Conservation (phyloP, 1,140 invertebrate genomes). For the Ridgeia piscesae region DNA sequence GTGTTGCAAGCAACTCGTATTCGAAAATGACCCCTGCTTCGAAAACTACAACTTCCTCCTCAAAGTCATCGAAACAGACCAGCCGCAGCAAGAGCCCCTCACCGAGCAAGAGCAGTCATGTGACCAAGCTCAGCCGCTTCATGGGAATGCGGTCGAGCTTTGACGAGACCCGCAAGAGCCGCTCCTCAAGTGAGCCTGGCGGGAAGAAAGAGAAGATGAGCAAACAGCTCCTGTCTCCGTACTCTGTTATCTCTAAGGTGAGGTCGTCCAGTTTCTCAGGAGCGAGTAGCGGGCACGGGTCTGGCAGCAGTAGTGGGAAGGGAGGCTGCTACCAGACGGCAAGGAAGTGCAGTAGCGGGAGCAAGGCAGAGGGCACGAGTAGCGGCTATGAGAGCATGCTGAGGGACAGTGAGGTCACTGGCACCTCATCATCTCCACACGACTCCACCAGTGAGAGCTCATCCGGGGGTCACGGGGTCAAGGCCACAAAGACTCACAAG, state of each 20-base stretch:
- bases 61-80: neutral
- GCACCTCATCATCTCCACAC: conserved; percentile 60
- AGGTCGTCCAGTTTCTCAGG: conserved; percentile 47
- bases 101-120: neutral
- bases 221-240: conserved; percentile 47
- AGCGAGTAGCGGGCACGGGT: conserved; percentile 57
- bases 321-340: conserved; percentile 46
- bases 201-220: conserved; percentile 38
- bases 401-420: conserved; percentile 69
- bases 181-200: conserved; percentile 38
- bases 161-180: neutral
- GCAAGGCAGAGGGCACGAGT: conserved; percentile 63
- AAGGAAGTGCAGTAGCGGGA: conserved; percentile 43
- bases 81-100: conserved; percentile 21
- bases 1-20: neutral
- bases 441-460: conserved; percentile 54
- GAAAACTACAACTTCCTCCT: neutral
- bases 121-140: neutral
- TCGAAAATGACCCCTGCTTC: neutral
- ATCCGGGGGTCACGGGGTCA: conserved; percentile 46
- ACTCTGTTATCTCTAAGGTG: conserved; percentile 53
- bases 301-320: conserved; percentile 53
- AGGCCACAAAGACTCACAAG: conserved; percentile 38
- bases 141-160: neutral
- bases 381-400: conserved; percentile 88